A percentile compares a stretch with the other conserved stretches of the same genome.
These are phyloP conservation scores for Diploptera punctata DNA, from an alignment of 2,888 invertebrate species.

Conservation along the genomic window DNA sequence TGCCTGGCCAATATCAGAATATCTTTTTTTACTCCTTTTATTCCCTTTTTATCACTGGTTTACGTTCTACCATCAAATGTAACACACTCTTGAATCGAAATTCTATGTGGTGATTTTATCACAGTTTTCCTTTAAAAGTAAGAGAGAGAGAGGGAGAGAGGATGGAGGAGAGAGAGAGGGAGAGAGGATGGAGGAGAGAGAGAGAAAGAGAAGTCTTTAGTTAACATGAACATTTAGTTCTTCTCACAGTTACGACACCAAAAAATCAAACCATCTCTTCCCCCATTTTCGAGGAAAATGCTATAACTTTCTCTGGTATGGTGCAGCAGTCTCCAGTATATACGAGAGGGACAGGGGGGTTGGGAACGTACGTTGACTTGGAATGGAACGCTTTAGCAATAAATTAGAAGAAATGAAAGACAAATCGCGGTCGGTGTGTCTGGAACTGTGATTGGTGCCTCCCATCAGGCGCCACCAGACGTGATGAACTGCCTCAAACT, in stretches of 20 bases:
- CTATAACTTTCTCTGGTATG: constrained; percentile 14
- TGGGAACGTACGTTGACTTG: constrained; percentile 1
- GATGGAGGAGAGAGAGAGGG: no score
- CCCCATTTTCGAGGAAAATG: background rate
- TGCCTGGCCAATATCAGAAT: background rate
- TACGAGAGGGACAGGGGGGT: background rate
- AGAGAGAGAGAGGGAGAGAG: no score
- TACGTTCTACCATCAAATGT: constrained; percentile 7
- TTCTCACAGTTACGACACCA: constrained; percentile 6
- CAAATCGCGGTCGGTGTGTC: constrained; percentile 43
- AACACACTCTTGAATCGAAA: background rate
- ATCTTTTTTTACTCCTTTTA: background rate
- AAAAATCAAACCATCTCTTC: constrained; percentile 16
- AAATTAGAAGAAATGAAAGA: constrained; percentile 48
- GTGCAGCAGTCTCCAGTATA: constrained; percentile 17
- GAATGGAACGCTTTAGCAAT: constrained; percentile 40
- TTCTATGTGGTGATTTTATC: constrained; percentile 12
- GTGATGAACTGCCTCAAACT: constrained; percentile 41
- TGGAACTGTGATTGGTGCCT: constrained; percentile 43
- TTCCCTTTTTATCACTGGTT: background rate
- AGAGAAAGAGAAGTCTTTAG: background rate
- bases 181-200: background rate
- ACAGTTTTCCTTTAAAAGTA: no score
- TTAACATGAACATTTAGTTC: constrained; percentile 14
- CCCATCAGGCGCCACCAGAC: constrained; percentile 44